Evolutionary conservation across 64 coral and sea anemone genomes (phyloP).

Genomic region (Platygyra sinensis): DNA sequence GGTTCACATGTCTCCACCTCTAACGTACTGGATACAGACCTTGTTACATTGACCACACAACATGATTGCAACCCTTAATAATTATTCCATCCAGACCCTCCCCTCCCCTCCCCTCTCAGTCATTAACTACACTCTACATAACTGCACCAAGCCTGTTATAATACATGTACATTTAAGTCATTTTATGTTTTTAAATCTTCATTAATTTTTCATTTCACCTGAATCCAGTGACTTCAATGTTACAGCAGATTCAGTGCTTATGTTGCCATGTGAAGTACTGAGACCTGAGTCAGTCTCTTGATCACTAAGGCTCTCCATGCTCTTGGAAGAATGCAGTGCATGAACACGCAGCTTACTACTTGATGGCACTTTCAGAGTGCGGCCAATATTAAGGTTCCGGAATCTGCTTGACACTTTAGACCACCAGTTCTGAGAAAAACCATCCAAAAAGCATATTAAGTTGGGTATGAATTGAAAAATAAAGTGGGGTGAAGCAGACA

Average conservation of each 20-base stretch:
- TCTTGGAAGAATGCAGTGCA: background rate
- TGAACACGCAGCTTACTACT: constrained; percentile 2
- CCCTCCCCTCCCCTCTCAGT: too few species aligned
- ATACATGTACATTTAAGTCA: background rate
- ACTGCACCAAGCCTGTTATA: too few species aligned
- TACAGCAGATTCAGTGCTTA: background rate
- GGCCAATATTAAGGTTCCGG: constrained; percentile 44
- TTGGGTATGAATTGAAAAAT: too few species aligned
- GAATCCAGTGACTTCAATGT: constrained; percentile 22
- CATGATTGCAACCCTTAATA: too few species aligned
- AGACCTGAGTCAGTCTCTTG: background rate
- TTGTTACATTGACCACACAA: too few species aligned
- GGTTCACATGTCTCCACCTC: too few species aligned
- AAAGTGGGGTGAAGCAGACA: too few species aligned
- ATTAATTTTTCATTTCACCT: background rate
- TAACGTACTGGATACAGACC: too few species aligned
- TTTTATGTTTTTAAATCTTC: background rate
- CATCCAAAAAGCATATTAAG: background rate
- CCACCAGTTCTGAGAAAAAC: constrained; percentile 49
- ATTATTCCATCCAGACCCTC: too few species aligned
- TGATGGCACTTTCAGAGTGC: constrained; percentile 29
- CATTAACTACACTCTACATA: too few species aligned
- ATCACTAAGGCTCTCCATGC: background rate
- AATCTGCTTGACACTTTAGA: constrained; percentile 63
- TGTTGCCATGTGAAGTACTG: background rate